Percentiles rank a stretch among this genome's conserved stretches.
Conservation (phyloP, 2,888 invertebrate genomes). For the Camponotus fellah region DNA sequence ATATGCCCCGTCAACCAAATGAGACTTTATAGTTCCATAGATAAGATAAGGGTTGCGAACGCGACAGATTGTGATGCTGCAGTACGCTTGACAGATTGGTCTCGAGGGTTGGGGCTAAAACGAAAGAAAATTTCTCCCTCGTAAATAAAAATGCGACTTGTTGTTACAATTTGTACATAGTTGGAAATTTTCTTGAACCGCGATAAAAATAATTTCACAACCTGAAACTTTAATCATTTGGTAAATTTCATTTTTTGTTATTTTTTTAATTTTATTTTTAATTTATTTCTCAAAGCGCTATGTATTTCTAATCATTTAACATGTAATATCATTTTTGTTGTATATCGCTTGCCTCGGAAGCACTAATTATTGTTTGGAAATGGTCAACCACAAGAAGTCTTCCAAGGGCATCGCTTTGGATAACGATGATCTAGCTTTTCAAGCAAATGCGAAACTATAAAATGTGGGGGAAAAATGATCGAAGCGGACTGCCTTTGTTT, state of each 20-base stretch:
- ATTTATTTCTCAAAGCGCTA: not conserved
- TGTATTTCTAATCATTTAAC: not conserved
- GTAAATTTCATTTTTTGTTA: not conserved
- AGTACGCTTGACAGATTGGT: conserved; percentile 9
- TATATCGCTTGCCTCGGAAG: not conserved
- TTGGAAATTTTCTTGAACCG: not conserved
- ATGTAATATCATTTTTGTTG: not conserved
- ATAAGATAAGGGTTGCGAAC: conserved; percentile 73
- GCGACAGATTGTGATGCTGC: conserved; percentile 58
- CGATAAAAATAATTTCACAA: not conserved
- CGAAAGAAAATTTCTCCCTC: not conserved
- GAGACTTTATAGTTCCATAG: conserved; percentile 67
- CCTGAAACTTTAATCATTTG: not conserved
- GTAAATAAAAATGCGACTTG: not conserved
- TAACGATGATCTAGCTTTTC: not conserved
- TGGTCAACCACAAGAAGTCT: not conserved
- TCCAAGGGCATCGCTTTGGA: not conserved
- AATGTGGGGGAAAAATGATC: not conserved
- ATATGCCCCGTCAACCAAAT: conserved; percentile 39
- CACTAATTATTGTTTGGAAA: not conserved
- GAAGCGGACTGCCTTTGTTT: not conserved
- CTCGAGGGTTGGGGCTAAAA: not conserved
- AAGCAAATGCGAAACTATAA: not conserved
- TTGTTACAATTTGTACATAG: not conserved
- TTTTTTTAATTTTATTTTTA: not conserved